A percentile compares a stretch with the other conserved stretches of the same genome.
Evolutionary conservation across 2,888 invertebrate species (phyloP).

Genomic region (Diadegma fenestrale): DNA sequence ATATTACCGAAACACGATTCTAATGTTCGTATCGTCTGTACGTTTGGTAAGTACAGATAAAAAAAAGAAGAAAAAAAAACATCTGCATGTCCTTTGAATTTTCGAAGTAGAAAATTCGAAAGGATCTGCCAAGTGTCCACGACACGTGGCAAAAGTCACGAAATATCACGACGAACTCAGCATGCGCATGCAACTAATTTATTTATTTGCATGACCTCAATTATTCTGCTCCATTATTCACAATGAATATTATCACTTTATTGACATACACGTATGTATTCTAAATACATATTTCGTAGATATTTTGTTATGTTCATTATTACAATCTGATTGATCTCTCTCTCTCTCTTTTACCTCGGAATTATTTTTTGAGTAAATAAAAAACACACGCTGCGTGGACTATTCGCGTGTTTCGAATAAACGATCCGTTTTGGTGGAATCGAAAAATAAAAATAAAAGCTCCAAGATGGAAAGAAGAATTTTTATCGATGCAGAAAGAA

Average conservation of each 20-base stretch:
- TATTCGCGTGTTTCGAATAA: slow-evolving; percentile 66
- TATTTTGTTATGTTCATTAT: slow-evolving; percentile 21
- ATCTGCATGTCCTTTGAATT: slow-evolving; percentile 34
- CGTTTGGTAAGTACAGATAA: slow-evolving; percentile 76
- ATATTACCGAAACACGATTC: slow-evolving; percentile 68
- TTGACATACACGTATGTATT: slow-evolving; percentile 29
- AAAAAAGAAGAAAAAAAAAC: slow-evolving; percentile 7
- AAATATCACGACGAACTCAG: slow-evolving; percentile 64
- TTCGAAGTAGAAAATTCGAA: slow-evolving; percentile 17
- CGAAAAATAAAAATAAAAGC: neutral
- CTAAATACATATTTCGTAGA: slow-evolving; percentile 30
- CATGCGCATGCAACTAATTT: slow-evolving; percentile 78
- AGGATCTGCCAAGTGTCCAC: neutral
- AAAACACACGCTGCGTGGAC: slow-evolving; percentile 74
- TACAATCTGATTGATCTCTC: slow-evolving; percentile 51
- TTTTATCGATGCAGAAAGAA: neutral
- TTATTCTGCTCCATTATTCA: slow-evolving; percentile 68
- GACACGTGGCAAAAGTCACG: neutral
- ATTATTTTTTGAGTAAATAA: slow-evolving; percentile 63
- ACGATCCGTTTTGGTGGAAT: neutral
- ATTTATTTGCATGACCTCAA: slow-evolving; percentile 73
- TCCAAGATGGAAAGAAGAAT: neutral
- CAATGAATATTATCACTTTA: slow-evolving; percentile 43
- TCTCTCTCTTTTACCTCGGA: slow-evolving; percentile 41
- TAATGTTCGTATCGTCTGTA: slow-evolving; percentile 68